Conservation (phyloP, 2,113 vertebrate genomes). For the Bothrops jararaca region DNA sequence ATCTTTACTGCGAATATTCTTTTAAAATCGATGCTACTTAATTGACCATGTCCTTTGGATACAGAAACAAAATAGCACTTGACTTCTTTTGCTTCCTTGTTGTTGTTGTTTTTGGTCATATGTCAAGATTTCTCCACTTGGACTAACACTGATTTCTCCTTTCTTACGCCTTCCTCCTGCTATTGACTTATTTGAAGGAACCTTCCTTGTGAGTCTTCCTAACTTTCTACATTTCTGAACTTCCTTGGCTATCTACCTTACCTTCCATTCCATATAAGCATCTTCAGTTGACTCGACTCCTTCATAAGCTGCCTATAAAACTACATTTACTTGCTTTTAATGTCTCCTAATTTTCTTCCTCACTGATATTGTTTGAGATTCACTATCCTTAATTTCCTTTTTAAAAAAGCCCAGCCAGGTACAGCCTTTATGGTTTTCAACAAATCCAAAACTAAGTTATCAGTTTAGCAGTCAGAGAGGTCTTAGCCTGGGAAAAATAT, state of each 20-base stretch:
- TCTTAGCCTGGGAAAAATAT: not conserved
- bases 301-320: not conserved
- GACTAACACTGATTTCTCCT: not conserved
- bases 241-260: not conserved
- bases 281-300: not conserved
- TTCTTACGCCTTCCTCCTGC: not conserved
- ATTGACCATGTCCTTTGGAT: not conserved
- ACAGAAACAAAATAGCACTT: not conserved
- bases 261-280: not conserved
- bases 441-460: not conserved
- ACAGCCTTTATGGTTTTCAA: not conserved
- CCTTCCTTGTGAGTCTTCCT: not conserved
- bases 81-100: not conserved
- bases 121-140: not conserved
- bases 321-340: not conserved
- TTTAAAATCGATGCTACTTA: not conserved
- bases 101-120: not conserved
- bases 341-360: not conserved
- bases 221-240: not conserved
- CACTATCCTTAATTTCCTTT: not conserved
- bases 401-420: not conserved
- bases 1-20: not conserved
- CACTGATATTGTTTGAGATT: not conserved
- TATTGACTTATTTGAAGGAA: not conserved
- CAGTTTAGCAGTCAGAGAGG: not conserved